phyloP scores from a whole-genome alignment of 2,113 vertebrate species.

The Cynocephalus volans region DNA sequence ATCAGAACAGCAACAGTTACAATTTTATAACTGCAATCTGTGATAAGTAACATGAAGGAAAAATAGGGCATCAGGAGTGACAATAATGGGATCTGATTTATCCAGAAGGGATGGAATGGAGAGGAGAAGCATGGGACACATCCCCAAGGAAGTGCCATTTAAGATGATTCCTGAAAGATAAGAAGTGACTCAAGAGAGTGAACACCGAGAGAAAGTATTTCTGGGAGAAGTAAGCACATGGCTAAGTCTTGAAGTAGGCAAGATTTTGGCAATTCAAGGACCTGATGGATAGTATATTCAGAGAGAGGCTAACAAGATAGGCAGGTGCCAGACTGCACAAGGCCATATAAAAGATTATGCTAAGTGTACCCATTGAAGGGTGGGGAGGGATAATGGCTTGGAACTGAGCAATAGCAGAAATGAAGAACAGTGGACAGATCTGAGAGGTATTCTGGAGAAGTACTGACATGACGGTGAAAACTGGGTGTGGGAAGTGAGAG shows the following conservation, averaged over 20 bases:
- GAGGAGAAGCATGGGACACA: background rate
- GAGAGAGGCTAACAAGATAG: background rate
- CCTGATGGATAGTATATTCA: background rate
- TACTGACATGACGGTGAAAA: slow-evolving; percentile 14
- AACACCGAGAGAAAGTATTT: background rate
- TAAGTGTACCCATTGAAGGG: background rate
- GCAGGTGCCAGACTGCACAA: background rate
- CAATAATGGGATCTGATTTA: background rate
- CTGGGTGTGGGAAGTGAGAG: background rate
- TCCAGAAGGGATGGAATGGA: background rate
- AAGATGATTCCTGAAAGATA: background rate
- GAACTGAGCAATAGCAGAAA: background rate
- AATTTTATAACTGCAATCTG: background rate
- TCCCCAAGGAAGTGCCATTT: background rate
- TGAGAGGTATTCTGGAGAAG: background rate
- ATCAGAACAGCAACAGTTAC: background rate
- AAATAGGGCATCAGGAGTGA: background rate
- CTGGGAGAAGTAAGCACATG: background rate
- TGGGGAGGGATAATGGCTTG: slow-evolving; percentile 7
- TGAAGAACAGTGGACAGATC: background rate
- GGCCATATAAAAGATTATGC: background rate
- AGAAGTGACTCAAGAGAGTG: background rate
- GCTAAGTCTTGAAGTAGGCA: background rate
- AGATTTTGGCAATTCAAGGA: slow-evolving; percentile 63
- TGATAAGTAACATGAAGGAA: background rate